phyloP scores from a whole-genome alignment of 2,113 vertebrate species.

The Cervus canadensis region DNA sequence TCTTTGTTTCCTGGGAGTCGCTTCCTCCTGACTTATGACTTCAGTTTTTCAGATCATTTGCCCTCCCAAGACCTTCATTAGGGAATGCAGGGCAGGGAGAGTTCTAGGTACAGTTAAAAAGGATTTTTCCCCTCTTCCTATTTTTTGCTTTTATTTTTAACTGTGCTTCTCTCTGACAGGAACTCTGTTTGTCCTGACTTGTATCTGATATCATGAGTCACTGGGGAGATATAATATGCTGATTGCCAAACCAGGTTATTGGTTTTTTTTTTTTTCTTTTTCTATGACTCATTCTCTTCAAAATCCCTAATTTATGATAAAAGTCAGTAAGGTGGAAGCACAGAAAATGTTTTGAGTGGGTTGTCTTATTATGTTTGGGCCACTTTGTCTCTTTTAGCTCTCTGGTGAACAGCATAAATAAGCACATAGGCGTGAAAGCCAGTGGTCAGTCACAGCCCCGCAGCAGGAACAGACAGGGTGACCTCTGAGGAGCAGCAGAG shows the following conservation, averaged over 20 bases:
- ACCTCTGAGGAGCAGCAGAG: neutral
- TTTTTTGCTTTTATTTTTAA: conserved; percentile 60
- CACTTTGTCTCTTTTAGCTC: neutral
- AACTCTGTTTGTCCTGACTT: conserved; percentile 68
- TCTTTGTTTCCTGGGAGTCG: neutral
- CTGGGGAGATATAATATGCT: conserved; percentile 55
- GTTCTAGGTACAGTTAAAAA: neutral
- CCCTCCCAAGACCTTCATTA: neutral
- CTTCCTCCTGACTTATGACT: neutral
- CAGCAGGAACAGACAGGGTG: no score
- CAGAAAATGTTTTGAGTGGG: conserved; percentile 45
- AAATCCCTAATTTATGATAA: conserved; percentile 66
- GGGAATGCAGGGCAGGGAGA: neutral
- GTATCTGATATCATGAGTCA: conserved; percentile 65
- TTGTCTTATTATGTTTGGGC: neutral
- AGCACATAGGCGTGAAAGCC: neutral
- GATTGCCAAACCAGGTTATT: conserved; percentile 64
- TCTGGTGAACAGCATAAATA: neutral
- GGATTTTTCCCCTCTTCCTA: neutral
- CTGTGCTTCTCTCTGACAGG: conserved; percentile 48
- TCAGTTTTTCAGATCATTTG: neutral
- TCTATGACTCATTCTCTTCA: conserved; percentile 67
- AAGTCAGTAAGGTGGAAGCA: conserved; percentile 51
- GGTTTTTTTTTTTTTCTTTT: neutral
- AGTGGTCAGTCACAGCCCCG: rapidly evolving